Evolutionary conservation across 2,113 vertebrate species (phyloP).

Genomic region (Cheirogaleus medius): DNA sequence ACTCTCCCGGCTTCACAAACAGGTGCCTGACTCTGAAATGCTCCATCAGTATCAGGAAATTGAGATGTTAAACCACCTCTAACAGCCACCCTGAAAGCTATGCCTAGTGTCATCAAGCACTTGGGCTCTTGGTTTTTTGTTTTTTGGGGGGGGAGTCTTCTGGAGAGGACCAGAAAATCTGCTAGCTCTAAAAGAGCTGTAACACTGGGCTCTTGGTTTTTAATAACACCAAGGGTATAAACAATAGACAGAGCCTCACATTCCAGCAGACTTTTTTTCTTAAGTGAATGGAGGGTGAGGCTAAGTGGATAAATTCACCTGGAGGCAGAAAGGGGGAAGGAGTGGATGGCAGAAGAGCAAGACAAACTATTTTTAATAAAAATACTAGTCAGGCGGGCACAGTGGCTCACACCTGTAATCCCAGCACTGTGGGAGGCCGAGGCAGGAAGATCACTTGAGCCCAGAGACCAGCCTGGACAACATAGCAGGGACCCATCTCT

Average conservation of each 20-base stretch:
- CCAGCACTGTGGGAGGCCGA: too few relatives aligned
- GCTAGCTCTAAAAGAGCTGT: too few relatives aligned
- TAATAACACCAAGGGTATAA: neutral
- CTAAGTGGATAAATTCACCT: fast-evolving
- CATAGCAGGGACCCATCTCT: too few relatives aligned
- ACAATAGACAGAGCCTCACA: neutral
- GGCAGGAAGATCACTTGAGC: too few relatives aligned
- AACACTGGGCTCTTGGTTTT: neutral
- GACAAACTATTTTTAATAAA: too few relatives aligned
- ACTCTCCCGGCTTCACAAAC: neutral
- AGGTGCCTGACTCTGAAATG: neutral
- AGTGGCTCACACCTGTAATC: too few relatives aligned
- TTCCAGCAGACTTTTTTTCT: too few relatives aligned
- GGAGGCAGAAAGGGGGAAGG: neutral
- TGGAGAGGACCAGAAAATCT: too few relatives aligned
- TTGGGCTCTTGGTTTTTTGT: neutral
- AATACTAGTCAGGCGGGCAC: neutral
- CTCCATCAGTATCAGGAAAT: neutral
- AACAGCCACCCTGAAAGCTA: fast-evolving
- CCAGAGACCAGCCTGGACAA: too few relatives aligned
- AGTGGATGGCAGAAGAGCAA: neutral
- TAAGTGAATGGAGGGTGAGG: neutral
- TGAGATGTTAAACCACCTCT: neutral
- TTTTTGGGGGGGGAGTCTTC: too few relatives aligned
- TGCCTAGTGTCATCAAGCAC: neutral